Evolutionary conservation across 2,888 invertebrate genomes (phyloP).

Genomic region (Crocallis elinguaria): DNA sequence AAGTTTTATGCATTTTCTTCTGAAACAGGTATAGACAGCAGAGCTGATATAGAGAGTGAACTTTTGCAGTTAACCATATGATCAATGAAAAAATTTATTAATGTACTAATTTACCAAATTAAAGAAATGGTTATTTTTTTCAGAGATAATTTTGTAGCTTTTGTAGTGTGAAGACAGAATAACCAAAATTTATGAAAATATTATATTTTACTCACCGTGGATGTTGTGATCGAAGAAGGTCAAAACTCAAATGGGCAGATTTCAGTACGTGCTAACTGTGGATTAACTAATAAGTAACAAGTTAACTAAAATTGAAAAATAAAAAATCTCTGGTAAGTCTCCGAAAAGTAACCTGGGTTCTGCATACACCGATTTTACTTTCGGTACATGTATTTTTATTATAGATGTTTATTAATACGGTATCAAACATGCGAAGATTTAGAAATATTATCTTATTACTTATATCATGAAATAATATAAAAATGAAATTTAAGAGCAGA

Average conservation of each 20-base stretch:
- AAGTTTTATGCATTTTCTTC: too few species aligned
- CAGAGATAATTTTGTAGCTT: too few species aligned
- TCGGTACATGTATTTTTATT: not conserved
- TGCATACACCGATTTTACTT: constrained; percentile 2
- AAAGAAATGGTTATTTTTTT: too few species aligned
- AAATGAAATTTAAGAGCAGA: constrained; percentile 10
- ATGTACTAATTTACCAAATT: too few species aligned
- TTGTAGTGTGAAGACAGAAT: not conserved
- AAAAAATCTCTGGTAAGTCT: not conserved
- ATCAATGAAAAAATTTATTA: too few species aligned
- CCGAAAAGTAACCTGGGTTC: not conserved
- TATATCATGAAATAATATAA: too few species aligned
- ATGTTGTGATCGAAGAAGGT: not conserved
- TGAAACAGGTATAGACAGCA: too few species aligned
- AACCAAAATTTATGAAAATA: not conserved
- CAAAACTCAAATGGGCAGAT: too few species aligned
- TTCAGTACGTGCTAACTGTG: too few species aligned
- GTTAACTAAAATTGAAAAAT: not conserved
- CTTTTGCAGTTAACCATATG: too few species aligned
- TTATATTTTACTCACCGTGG: not conserved
- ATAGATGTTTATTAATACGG: not conserved
- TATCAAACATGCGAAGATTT: constrained; percentile 8
- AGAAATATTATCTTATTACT: constrained; percentile 7
- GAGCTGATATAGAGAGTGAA: too few species aligned
- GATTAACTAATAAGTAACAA: not conserved